phyloP scores from a whole-genome alignment of 1,140 invertebrate genomes.

The Temnothorax longispinosus region DNA sequence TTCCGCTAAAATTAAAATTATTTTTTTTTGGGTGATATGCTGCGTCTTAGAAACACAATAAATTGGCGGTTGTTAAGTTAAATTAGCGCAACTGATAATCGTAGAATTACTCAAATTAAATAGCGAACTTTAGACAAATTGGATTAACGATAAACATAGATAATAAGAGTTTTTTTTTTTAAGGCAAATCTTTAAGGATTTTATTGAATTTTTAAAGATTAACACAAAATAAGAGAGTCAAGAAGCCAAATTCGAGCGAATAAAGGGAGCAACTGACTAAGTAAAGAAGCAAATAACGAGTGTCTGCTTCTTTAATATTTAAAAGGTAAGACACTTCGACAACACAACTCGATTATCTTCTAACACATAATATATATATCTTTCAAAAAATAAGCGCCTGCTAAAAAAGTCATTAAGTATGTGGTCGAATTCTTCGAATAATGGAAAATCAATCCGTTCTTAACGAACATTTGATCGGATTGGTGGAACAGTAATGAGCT shows the following conservation, averaged over 20 bases:
- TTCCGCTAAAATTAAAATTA: no score
- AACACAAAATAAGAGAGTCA: no score
- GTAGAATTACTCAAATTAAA: neutral
- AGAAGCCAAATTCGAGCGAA: no score
- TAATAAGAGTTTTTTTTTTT: neutral
- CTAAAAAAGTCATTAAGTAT: neutral
- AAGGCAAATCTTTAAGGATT: neutral
- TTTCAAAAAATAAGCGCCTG: neutral
- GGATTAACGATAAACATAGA: neutral
- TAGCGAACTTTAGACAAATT: neutral
- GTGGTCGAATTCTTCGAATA: neutral
- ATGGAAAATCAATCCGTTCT: neutral
- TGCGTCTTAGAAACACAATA: constrained; percentile 18
- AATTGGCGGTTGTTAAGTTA: neutral
- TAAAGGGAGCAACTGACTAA: no score
- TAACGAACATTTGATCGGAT: neutral
- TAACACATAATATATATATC: neutral
- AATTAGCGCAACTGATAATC: neutral
- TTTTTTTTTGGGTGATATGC: no score
- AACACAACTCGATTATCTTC: neutral
- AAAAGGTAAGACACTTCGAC: no score
- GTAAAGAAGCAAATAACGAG: no score
- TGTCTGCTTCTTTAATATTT: no score
- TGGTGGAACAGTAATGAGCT: neutral
- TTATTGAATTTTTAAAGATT: neutral